Base-by-base conservation (phyloP, 2,113 vertebrate genomes). In the Sphaerodactylus townsendi region DNA sequence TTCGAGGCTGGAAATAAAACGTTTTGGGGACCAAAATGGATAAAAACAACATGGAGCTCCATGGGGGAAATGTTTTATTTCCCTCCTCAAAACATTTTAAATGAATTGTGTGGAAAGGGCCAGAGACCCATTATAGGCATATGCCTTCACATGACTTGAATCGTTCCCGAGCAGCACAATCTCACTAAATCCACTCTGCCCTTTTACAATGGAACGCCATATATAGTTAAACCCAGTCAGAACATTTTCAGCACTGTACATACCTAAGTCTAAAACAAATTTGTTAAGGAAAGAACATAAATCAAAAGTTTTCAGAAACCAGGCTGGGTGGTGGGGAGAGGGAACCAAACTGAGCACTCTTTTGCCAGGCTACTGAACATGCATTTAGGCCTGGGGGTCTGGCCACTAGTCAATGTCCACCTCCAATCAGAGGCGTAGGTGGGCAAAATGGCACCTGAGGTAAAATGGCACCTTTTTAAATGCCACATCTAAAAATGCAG, bases 401-500 rank as follows among this genome's bases (percentile, higher is more conserved):
- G 21, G 14, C 21, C n/a, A 69, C 9, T 33, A 39, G 77, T 15
- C 21, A 66, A 6, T 25, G 30, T 23, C 15, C 33, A 25, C 46
- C 64, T 75, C 23, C 30, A 46, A 15, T n/a, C n/a, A n/a, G n/a
- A n/a, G n/a, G n/a, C n/a, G n/a, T n/a, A n/a, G n/a, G n/a, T n/a
- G n/a, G n/a, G n/a, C n/a, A n/a, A n/a, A n/a, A n/a, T n/a, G n/a
- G n/a, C n/a, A n/a, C n/a, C n/a, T n/a, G n/a, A n/a, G n/a, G n/a
- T n/a, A n/a, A n/a, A n/a, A n/a, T n/a, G n/a, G n/a, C n/a, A n/a
- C 25, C n/a, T 77, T 33, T n/a, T 35, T 53, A 64, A 81, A 91
- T 35, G 77, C 39, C 70, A 73, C 64, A 23, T 75, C 66, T 50
- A 83, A 92, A 80, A 81, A 85, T 1, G 0, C 48, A 83, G 84